Evolutionary conservation across 1,140 invertebrate species (phyloP).

Genomic region (Pseudoatta argentina): DNA sequence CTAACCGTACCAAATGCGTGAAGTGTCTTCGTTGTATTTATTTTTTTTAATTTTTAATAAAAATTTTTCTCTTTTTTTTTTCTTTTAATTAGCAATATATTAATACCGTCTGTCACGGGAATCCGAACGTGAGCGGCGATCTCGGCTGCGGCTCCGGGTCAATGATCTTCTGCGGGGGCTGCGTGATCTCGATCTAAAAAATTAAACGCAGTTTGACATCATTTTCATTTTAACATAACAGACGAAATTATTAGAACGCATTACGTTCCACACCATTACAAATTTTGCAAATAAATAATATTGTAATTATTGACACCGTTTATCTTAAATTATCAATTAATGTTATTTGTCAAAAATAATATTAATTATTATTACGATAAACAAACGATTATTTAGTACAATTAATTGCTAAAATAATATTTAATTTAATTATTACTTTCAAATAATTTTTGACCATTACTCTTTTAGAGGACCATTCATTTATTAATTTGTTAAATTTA

Average conservation of each 20-base stretch:
- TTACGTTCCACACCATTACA: slow-evolving; percentile 50
- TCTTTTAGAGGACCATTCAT: background rate
- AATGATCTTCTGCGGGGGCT: slow-evolving; percentile 84
- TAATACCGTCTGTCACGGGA: slow-evolving; percentile 86
- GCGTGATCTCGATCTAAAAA: slow-evolving; percentile 85
- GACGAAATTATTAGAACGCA: slow-evolving; percentile 56
- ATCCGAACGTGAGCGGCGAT: slow-evolving; percentile 85
- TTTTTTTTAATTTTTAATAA: no score
- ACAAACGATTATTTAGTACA: background rate
- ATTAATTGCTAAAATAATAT: background rate
- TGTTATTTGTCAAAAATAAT: slow-evolving; percentile 1
- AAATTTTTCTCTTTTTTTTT: no score
- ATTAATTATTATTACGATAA: slow-evolving; percentile 15
- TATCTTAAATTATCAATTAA: background rate
- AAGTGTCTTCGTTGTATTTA: background rate
- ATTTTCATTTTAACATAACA: slow-evolving; percentile 30
- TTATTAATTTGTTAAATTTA: background rate
- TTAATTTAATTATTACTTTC: background rate
- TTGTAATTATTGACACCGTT: background rate
- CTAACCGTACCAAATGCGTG: background rate
- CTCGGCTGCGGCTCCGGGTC: slow-evolving; percentile 84
- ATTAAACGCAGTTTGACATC: slow-evolving; percentile 71
- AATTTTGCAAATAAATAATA: slow-evolving; percentile 10
- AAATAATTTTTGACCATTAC: background rate
- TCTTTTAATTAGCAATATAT: slow-evolving; percentile 68